Evolutionary conservation across 2,797 vertebrate genomes (phyloP), one percentile per base, ranked within the genome.

Genomic region (Ataeniobius toweri): DNA sequence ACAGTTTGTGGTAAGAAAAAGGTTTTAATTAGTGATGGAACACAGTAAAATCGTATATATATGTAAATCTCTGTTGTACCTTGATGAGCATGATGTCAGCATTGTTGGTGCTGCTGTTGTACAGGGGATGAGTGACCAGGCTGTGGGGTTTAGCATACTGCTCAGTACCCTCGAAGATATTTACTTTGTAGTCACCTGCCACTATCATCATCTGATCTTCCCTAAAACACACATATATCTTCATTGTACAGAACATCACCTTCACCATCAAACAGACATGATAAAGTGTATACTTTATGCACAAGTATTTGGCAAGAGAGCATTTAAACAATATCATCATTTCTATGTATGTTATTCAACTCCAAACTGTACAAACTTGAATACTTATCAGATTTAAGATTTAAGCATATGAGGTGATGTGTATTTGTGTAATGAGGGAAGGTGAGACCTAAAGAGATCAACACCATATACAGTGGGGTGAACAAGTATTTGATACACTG

Each of bases 61-160:
- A 6, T 24, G 6, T 26, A 12, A 48, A 70, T 71, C 14, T 65
- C 63, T 76, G 71, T 58, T 20, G 76, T 90, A 96, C 96, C 95
- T 96, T 96, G 74, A 97, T 95, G 46, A 96, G 93, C 96, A 96
- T 96, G 88, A 96, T 93, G 86, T 96, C 96, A 0, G 94, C 95
- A 14, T 96, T 94, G 86, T 95, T 96, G 84, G 87, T 94, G 75
- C 79, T 89, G 56, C 85, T 85, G 91, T 95, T 94, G 92, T 96
- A 96, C 10, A 92, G 84, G 0, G 96, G 96, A 73, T 96, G 96
- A 28, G 86, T 77, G 50, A 95, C 87, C 80, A 96, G 80, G 53
- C 80, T 88, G 56, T 83, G 85, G 1, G 95, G 93, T 77, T 94
- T 92, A 59, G 94, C 95, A 8, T 94, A 93, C 84, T 96, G 96